These are phyloP conservation scores for Oryzias celebensis DNA, from an alignment of 2,113 vertebrate species.

Conservation along the genomic window DNA sequence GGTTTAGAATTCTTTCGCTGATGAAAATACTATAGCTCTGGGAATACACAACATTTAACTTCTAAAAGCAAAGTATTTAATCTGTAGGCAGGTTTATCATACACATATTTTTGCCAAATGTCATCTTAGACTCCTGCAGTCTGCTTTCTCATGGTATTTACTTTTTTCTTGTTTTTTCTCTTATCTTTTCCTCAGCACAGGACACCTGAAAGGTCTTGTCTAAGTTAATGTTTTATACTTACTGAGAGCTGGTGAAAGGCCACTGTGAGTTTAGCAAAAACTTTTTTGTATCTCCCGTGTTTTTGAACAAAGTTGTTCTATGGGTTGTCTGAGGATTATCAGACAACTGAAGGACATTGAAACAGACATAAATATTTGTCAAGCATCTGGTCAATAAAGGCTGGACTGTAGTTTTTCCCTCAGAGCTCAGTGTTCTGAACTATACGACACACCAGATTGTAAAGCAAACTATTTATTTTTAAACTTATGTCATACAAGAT, in stretches of 20 bases:
- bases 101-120: constrained; percentile 60
- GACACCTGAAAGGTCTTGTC: constrained; percentile 23
- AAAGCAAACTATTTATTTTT: too few relatives aligned
- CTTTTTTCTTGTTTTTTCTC: constrained; percentile 9
- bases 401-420: too few relatives aligned
- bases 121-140: constrained; percentile 41
- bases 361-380: too few relatives aligned
- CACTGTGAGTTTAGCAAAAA: not conserved
- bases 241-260: constrained; percentile 30
- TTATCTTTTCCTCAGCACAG: constrained; percentile 16
- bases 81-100: constrained; percentile 42
- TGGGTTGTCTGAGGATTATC: not conserved
- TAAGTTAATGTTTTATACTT: constrained; percentile 28
- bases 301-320: not conserved
- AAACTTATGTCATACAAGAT: too few relatives aligned
- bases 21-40: constrained; percentile 21
- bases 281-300: not conserved
- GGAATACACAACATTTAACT: constrained; percentile 39
- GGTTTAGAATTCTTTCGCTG: constrained; percentile 15
- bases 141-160: constrained; percentile 31
- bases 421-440: too few relatives aligned
- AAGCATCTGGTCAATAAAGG: too few relatives aligned
- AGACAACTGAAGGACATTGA: not conserved
- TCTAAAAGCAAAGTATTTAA: constrained; percentile 54
- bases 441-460: too few relatives aligned